Evolutionary conservation across 2,113 vertebrate species (phyloP), one percentile per base, ranked within the genome.

Genomic region (Scartelaos histophorus): DNA sequence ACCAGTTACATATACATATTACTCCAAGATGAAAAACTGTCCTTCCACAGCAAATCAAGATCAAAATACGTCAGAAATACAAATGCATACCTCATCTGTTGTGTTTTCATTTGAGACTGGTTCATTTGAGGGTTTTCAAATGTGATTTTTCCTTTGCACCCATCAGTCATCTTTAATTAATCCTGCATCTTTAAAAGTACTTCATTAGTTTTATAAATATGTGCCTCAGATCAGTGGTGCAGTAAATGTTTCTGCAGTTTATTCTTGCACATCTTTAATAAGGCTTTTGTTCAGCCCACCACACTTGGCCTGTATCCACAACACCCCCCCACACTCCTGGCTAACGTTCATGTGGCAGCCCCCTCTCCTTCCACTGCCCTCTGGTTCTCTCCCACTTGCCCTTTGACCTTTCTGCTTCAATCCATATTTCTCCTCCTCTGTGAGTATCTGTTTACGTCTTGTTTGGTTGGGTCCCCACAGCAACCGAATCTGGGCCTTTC

Each of bases 371-470:
- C 60, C 70, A 24, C 65, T 66, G 25, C 58, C 58, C 58, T 74
- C 22, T 72, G 16, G 10, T 34, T 21, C 61, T 24, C 57, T 51
- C 54, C 13, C 47, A 22, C 22, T 78, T 81, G 66, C 67, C 77
- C 71, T 79, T 75, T 84, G 35, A 76, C 70, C 74, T 83, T 29
- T 19, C 16, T 19, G 16, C 57, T 69, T 45, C 72, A 17, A n/a
- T 71, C 70, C n/a, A 0, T 68, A 69, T 24, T 58, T 79, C 67
- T 69, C 56, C 69, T 81, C 56, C 47, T 78, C 66, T 56, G 16
- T 67, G 62, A 60, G 58, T 61, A 15, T 74, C 77, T 91, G 87
- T 92, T 92, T 92, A 72, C 29, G 57, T 25, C 67, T 90, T 86
- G 87, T 91, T 85, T 75, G 57, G 65, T 70, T 54, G 73, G 67